Evolutionary conservation across 1,140 invertebrate species (phyloP).

Genomic region (Notospermus geniculatus): DNA sequence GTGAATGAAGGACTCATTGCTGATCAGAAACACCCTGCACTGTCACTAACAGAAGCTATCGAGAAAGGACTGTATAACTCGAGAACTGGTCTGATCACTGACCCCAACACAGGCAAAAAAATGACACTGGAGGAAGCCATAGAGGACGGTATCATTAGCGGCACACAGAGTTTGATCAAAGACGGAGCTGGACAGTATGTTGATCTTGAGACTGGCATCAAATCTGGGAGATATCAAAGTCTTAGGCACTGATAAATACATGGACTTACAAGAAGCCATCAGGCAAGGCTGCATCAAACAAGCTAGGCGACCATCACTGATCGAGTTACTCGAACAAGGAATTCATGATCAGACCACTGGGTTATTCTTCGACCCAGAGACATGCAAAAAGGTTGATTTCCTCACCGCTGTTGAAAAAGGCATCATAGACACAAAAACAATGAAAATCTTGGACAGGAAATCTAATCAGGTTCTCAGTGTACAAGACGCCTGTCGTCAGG

Average conservation of each 20-base stretch:
- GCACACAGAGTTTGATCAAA: too few species aligned
- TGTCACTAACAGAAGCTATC: conserved; percentile 75
- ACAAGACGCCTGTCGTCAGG: conserved; percentile 2
- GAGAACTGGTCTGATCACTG: conserved; percentile 64
- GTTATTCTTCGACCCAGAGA: conserved; percentile 17
- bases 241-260: neutral
- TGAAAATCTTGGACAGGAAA: conserved; percentile 70
- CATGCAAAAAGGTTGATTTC: conserved; percentile 15
- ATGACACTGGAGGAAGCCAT: conserved; percentile 68
- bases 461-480: conserved; percentile 57
- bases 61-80: conserved; percentile 80
- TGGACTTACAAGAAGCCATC: conserved; percentile 5
- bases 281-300: conserved; percentile 2
- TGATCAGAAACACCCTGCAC: neutral
- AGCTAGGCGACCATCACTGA: conserved; percentile 3
- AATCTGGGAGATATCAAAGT: neutral
- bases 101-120: conserved; percentile 56
- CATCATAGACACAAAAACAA: conserved; percentile 59
- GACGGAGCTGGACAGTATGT: too few species aligned
- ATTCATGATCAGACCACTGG: neutral
- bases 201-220: too few species aligned
- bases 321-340: conserved; percentile 2
- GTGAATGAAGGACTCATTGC: conserved; percentile 16
- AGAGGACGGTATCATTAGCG: conserved; percentile 69
- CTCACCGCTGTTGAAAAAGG: conserved; percentile 20